Evolutionary conservation across 2,113 vertebrate genomes (phyloP), one percentile per base, ranked within the genome.

Genomic region (Corvus moneduloides): DNA sequence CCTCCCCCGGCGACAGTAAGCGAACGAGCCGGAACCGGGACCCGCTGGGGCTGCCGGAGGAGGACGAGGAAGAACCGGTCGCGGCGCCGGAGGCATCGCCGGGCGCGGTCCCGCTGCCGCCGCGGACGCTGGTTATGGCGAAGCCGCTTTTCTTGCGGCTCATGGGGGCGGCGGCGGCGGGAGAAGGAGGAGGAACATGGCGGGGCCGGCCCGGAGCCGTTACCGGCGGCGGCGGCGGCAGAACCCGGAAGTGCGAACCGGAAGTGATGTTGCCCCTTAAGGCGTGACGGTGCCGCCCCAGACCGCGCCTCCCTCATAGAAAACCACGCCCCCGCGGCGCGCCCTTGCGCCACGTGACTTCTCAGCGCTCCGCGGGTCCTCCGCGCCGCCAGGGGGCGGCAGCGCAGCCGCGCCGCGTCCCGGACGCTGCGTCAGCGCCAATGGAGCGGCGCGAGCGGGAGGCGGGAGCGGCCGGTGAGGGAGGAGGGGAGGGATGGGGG

Each of bases 121-220:
- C 69, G 59, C 82, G 69, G 28, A 84, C 82, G 82, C 82, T 84
- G 69, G 82, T 84, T 49, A 84, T 84, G 59, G 82, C 82, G 69
- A 84, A 84, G 82, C 82, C 82, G 69, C 82, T 84, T 33, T 84
- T 84, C 59, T 84, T 74, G 69, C 82, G 82, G 82, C 69, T 84
- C 69, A 74, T 84, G 82, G 82, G n/a, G 82, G 82, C 69, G 69
- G 79, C 54, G 79, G 79, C 79, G 79, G 79, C 28, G 64, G 51
- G 67, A 84, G 81, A n/a, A 64, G 59, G 32, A 63, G 82, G 82
- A 84, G 58, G 58, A 84, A 64, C 81, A 84, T 84, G 69, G 69
- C 17, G 69, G 46, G 56, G 80, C 80, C 56, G 81, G 59, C 59
- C 58, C 49, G 59, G 59, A 84, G 81, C 69, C 49, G 67, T 62